These are phyloP conservation scores for Lordiphosa mommai DNA, from an alignment of 1,140 invertebrate species.

Conservation along the genomic window DNA sequence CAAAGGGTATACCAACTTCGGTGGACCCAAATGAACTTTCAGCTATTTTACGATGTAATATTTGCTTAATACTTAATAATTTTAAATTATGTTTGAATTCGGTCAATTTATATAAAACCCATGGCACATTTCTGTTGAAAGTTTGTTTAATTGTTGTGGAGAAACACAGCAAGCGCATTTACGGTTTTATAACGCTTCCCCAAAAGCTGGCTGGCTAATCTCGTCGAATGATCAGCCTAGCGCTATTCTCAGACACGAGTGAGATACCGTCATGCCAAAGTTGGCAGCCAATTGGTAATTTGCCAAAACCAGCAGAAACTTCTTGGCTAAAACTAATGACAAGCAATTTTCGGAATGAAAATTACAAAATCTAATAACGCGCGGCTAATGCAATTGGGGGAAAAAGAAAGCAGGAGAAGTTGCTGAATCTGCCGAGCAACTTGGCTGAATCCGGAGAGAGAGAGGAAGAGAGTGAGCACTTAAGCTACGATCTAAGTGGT, in stretches of 20 bases:
- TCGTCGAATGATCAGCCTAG: too few relatives aligned
- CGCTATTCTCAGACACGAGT: conserved; percentile 15
- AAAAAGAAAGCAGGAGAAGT: conserved; percentile 20
- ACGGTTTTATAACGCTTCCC: too few relatives aligned
- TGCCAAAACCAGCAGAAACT: conserved; percentile 29
- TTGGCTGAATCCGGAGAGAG: conserved; percentile 50
- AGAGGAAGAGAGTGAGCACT: conserved; percentile 7
- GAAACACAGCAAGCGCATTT: too few relatives aligned
- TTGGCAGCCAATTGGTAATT: conserved; percentile 40
- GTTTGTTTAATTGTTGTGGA: too few relatives aligned
- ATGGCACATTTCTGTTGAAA: too few relatives aligned
- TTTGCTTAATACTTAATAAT: too few relatives aligned
- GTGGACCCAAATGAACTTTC: too few relatives aligned
- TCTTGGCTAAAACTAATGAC: conserved; percentile 52
- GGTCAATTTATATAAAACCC: too few relatives aligned
- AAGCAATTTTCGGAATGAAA: conserved; percentile 46
- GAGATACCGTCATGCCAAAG: not conserved
- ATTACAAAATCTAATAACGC: conserved; percentile 66
- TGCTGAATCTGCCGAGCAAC: conserved; percentile 39
- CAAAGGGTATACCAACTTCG: too few relatives aligned
- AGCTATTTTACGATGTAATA: too few relatives aligned
- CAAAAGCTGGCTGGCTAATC: too few relatives aligned
- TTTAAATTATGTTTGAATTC: too few relatives aligned
- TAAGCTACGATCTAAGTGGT: conserved; percentile 23
- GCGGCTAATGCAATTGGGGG: conserved; percentile 44